Percentiles rank a stretch among this genome's conserved stretches.
Evolutionary conservation across 2,113 vertebrate genomes (phyloP).

Genomic region (Vicugna pacos): DNA sequence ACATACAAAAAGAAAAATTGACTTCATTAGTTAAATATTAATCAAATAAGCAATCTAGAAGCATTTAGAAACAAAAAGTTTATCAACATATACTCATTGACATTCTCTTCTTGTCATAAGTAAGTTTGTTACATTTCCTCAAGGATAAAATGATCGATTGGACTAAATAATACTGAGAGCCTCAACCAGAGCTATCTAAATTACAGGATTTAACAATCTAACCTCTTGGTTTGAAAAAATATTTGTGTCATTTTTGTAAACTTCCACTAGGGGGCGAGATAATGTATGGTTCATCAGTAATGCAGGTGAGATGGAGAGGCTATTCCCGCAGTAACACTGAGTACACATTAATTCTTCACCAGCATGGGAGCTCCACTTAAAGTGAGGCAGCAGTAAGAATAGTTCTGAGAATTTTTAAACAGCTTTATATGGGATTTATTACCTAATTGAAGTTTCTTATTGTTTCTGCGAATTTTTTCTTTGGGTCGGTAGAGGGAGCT

Average conservation of each 20-base stretch:
- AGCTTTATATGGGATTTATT: not conserved
- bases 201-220: not conserved
- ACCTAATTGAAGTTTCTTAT: not conserved
- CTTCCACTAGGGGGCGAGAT: not conserved
- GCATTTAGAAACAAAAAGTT: not conserved
- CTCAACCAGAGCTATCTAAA: not conserved
- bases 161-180: not conserved
- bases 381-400: not conserved
- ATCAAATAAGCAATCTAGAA: not conserved
- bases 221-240: not conserved
- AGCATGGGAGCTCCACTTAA: fast-evolving
- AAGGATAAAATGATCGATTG: not conserved
- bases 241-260: conserved; percentile 4
- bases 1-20: not conserved
- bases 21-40: too few relatives aligned
- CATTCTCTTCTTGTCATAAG: not conserved
- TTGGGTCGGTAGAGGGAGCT: conserved; percentile 67
- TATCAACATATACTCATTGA: not conserved
- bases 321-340: too few relatives aligned
- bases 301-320: not conserved
- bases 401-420: not conserved
- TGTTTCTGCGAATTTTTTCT: not conserved
- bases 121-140: not conserved
- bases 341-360: fast-evolving
- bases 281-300: not conserved